phyloP scores from a whole-genome alignment of 2,797 vertebrate species.

The Champsocephalus esox region DNA sequence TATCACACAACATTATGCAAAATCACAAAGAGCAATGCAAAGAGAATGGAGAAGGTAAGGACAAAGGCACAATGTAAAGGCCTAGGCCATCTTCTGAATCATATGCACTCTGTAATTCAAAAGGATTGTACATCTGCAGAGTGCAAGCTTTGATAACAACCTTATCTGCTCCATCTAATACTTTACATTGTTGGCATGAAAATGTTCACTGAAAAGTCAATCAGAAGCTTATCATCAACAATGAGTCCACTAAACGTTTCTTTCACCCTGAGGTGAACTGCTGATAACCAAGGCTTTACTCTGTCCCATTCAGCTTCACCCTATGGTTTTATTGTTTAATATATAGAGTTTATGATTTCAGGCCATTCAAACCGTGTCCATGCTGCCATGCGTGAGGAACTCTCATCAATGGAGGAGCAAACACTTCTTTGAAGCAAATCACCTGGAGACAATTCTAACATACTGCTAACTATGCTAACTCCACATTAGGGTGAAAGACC shows the following conservation, averaged over 20 bases:
- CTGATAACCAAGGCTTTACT: no score
- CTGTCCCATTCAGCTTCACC: no score
- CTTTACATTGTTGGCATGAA: neutral
- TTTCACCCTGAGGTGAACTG: no score
- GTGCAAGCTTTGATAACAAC: neutral
- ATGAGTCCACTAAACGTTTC: neutral
- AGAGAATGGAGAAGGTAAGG: neutral
- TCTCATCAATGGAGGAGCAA: no score
- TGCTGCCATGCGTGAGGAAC: no score
- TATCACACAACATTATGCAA: neutral
- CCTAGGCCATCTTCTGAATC: neutral
- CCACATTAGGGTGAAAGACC: no score
- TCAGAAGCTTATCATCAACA: neutral
- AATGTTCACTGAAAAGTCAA: neutral
- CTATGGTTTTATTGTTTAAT: no score
- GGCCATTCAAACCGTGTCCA: no score
- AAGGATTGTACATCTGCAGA: neutral
- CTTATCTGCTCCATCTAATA: neutral
- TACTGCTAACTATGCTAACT: no score
- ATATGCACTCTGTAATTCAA: neutral
- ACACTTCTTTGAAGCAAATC: no score
- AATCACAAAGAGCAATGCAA: neutral
- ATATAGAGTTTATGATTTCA: no score
- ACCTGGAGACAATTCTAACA: no score
- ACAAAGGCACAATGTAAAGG: neutral